Conservation (phyloP, 35 echinoderm and acorn worm species). For the Anneissia japonica region DNA sequence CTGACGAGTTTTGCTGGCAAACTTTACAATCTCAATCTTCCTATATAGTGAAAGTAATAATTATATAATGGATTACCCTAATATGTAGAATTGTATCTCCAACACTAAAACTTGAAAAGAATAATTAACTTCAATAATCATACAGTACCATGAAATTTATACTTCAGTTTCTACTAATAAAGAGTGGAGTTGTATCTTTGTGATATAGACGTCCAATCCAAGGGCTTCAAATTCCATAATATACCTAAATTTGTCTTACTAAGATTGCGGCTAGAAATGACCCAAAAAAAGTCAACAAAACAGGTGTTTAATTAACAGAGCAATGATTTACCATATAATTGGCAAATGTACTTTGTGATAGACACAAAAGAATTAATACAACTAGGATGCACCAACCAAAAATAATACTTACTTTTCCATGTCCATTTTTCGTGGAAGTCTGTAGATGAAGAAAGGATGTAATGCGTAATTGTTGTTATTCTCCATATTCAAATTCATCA, state of each 20-base stretch:
- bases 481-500: neutral
- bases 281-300: neutral
- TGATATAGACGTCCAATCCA: too few species aligned
- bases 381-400: neutral
- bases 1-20: constrained; percentile 83
- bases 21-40: constrained; percentile 98
- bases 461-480: neutral
- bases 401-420: constrained; percentile 66
- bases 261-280: neutral
- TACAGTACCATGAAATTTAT: neutral
- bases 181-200: too few species aligned
- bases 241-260: neutral
- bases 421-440: constrained; percentile 73
- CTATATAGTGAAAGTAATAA: constrained; percentile 17
- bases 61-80: neutral
- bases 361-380: neutral
- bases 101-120: neutral
- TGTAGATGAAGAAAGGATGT: neutral
- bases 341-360: neutral
- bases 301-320: neutral
- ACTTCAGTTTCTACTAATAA: too few species aligned
- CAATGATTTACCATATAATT: neutral
- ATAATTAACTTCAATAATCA: neutral
- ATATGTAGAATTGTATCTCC: neutral
- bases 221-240: neutral